Evolutionary conservation across 2,113 vertebrate species (phyloP).

Genomic region (Mirza zaza): DNA sequence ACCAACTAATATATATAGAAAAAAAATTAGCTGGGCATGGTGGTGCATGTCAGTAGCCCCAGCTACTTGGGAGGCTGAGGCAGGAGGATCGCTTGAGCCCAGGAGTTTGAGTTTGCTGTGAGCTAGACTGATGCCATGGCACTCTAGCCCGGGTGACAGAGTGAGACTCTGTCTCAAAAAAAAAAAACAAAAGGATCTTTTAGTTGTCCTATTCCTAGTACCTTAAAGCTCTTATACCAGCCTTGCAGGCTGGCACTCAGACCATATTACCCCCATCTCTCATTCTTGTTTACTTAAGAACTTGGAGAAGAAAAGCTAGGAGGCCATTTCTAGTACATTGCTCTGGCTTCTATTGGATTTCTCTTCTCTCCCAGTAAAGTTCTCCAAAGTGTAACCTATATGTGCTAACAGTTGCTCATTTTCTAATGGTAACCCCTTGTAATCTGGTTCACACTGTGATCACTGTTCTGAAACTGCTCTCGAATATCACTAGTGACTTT

Average conservation of each 20-base stretch:
- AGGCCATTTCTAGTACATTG: not conserved
- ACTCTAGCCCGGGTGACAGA: no score
- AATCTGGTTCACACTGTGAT: not conserved
- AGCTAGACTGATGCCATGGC: no score
- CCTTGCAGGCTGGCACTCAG: not conserved
- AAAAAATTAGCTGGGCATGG: no score
- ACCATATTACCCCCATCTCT: not conserved
- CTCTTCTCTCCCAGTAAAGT: not conserved
- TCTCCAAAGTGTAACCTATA: not conserved
- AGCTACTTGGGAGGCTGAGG: no score
- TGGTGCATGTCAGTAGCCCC: no score
- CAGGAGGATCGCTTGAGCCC: no score
- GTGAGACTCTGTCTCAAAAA: no score
- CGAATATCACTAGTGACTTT: not conserved
- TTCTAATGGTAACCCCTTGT: not conserved
- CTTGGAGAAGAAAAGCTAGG: not conserved
- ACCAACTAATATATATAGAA: no score
- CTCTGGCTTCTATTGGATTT: not conserved
- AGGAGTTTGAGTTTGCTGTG: no score
- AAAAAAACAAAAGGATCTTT: not conserved
- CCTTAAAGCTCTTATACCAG: not conserved
- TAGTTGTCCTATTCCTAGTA: not conserved
- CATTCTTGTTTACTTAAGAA: not conserved
- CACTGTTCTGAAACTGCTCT: not conserved
- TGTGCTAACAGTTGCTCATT: not conserved